Evolutionary conservation across 35 echinoderm and acorn worm genomes (phyloP).

Genomic region (Lytechinus variegatus): DNA sequence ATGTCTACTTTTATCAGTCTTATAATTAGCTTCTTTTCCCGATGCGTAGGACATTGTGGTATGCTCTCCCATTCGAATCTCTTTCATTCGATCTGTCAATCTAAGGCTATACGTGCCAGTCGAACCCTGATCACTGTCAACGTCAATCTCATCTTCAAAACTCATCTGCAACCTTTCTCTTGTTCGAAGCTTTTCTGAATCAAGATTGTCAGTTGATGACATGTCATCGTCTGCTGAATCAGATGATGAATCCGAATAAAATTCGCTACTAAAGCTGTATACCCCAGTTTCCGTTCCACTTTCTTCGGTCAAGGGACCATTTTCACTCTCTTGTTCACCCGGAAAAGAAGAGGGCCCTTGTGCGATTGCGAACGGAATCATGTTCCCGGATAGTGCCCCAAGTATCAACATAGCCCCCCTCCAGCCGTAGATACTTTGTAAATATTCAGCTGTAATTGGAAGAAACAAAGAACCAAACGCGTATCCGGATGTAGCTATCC

Average conservation of each 20-base stretch:
- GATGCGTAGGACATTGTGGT: background rate
- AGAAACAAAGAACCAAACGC: background rate
- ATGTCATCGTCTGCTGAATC: background rate
- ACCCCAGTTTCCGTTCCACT: background rate
- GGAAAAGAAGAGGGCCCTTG: background rate
- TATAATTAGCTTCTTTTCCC: background rate
- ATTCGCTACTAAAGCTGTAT: background rate
- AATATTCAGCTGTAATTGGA: background rate
- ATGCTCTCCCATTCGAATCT: background rate
- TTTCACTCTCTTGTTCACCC: background rate
- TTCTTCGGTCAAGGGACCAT: background rate
- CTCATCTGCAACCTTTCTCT: background rate
- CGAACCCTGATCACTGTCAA: background rate
- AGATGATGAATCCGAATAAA: background rate
- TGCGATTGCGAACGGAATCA: background rate
- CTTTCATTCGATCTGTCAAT: background rate
- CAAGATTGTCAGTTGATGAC: background rate
- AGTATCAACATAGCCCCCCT: constrained; percentile 32
- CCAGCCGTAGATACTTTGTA: background rate
- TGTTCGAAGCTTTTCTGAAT: background rate
- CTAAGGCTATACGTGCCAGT: background rate
- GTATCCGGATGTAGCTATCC: background rate
- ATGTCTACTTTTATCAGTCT: background rate
- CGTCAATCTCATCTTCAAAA: background rate
- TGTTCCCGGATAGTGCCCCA: background rate